phyloP scores from a whole-genome alignment of 2,797 vertebrate species.

The Myiotriccus ornatus region DNA sequence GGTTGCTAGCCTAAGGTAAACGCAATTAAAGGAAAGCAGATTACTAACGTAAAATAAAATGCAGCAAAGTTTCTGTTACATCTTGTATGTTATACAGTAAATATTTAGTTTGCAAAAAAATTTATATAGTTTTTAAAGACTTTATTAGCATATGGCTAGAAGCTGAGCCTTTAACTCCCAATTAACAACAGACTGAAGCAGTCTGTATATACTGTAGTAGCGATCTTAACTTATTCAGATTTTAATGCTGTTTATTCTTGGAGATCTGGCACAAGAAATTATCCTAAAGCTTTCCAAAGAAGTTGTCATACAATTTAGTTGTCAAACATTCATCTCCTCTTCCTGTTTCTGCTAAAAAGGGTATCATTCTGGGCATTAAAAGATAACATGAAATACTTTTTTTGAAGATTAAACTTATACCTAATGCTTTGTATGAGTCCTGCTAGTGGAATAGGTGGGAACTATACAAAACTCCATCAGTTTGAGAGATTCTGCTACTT shows the following conservation, averaged over 20 bases:
- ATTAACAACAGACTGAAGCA: slow-evolving; percentile 47
- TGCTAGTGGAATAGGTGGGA: neutral
- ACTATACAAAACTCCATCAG: neutral
- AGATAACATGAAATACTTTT: neutral
- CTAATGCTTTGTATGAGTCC: slow-evolving; percentile 1
- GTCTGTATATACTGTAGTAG: slow-evolving; percentile 58
- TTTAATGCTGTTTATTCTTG: slow-evolving; percentile 65
- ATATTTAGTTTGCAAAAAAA: slow-evolving; percentile 71
- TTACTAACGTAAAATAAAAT: slow-evolving; percentile 58
- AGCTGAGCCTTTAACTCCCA: slow-evolving; percentile 47
- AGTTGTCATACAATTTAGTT: neutral
- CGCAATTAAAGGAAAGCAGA: slow-evolving; percentile 55
- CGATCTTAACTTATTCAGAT: slow-evolving; percentile 68
- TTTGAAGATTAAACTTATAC: slow-evolving; percentile 8
- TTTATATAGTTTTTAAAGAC: slow-evolving; percentile 63
- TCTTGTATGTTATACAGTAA: slow-evolving; percentile 64
- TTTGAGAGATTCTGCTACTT: neutral
- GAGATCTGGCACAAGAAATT: slow-evolving; percentile 39
- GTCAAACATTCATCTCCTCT: neutral
- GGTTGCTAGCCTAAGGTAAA: slow-evolving; percentile 56
- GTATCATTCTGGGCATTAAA: slow-evolving; percentile 33
- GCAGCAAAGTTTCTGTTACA: slow-evolving; percentile 62
- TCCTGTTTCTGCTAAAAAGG: slow-evolving; percentile 33
- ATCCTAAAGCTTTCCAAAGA: slow-evolving; percentile 30
- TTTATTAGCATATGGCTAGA: slow-evolving; percentile 55